Evolutionary conservation across 1,140 invertebrate genomes (phyloP).

Genomic region (Lordiphosa mommai): DNA sequence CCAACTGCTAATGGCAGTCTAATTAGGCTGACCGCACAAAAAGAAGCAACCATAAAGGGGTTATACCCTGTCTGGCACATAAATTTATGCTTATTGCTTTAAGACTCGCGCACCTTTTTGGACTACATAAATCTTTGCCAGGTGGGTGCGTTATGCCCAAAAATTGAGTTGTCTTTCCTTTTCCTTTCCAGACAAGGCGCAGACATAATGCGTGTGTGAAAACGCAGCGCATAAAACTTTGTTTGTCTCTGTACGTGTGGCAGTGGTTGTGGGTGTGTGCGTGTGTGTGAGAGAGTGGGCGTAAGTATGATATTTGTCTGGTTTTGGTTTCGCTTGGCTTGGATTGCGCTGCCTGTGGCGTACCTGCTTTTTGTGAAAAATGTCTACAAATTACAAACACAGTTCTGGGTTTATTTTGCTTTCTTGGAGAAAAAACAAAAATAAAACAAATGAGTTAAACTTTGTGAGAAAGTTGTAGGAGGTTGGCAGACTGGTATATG

Average conservation of each 20-base stretch:
- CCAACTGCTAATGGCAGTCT: conserved; percentile 69
- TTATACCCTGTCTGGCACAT: conserved; percentile 41
- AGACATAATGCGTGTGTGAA: conserved; percentile 65
- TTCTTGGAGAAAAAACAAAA: neutral
- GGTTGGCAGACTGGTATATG: no score
- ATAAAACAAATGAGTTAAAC: neutral
- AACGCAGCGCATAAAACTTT: conserved; percentile 66
- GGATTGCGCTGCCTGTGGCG: conserved; percentile 18
- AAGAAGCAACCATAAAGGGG: conserved; percentile 26
- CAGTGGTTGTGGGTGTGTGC: conserved; percentile 29
- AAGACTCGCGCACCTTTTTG: conserved; percentile 48
- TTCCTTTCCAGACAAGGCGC: conserved; percentile 49
- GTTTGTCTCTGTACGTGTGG: conserved; percentile 51
- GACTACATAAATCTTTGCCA: conserved; percentile 70
- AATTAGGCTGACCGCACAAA: conserved; percentile 62
- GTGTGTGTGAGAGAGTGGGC: conserved; percentile 15
- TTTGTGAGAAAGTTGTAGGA: no score
- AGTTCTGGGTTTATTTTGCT: no score
- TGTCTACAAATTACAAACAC: conserved; percentile 57
- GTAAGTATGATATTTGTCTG: conserved; percentile 39
- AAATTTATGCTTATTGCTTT: conserved; percentile 56
- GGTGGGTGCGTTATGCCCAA: conserved; percentile 47
- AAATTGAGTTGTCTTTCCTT: conserved; percentile 36
- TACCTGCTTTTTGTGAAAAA: conserved; percentile 38
- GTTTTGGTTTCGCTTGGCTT: conserved; percentile 4